Conservation (phyloP, 2,888 invertebrate genomes). For the Microdon myrmicae region DNA sequence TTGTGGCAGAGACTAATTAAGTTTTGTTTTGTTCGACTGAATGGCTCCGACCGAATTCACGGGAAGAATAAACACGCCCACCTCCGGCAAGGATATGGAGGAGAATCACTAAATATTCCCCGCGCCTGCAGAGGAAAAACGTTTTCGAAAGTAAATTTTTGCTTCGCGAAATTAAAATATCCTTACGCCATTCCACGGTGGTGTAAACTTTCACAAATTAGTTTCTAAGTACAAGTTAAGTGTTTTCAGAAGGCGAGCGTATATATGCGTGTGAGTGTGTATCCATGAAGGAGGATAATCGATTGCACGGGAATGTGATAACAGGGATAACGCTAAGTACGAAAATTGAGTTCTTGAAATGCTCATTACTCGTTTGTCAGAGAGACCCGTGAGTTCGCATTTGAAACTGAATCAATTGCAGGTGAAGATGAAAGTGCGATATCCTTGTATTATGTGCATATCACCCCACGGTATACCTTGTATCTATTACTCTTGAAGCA, state of each 20-base stretch:
- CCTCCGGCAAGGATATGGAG: too few relatives aligned
- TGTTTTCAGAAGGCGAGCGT: conserved; percentile 23
- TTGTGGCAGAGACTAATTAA: conserved; percentile 46
- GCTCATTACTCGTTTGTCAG: too few relatives aligned
- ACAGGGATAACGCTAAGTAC: conserved; percentile 1
- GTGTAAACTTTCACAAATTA: conserved; percentile 26
- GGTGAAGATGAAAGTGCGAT: background rate
- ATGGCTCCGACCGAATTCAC: conserved; percentile 26
- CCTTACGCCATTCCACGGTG: background rate
- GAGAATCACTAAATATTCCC: conserved; percentile 36
- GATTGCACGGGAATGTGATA: background rate
- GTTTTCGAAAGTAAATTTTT: conserved; percentile 40
- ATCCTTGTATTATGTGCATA: too few relatives aligned
- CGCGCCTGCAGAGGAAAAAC: conserved; percentile 20
- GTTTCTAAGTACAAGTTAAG: conserved; percentile 37
- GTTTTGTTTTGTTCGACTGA: conserved; percentile 49
- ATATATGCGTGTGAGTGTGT: conserved; percentile 5
- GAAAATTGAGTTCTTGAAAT: conserved; percentile 7
- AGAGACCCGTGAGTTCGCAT: background rate
- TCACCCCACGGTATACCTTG: too few relatives aligned
- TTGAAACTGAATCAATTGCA: background rate
- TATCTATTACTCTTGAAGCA: too few relatives aligned
- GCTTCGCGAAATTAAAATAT: conserved; percentile 45
- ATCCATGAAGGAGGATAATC: background rate
- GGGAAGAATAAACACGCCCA: too few relatives aligned